A percentile compares a stretch with the other conserved stretches of the same genome.
Conservation (phyloP, 2,888 invertebrate genomes). For the Panopea generosa region DNA sequence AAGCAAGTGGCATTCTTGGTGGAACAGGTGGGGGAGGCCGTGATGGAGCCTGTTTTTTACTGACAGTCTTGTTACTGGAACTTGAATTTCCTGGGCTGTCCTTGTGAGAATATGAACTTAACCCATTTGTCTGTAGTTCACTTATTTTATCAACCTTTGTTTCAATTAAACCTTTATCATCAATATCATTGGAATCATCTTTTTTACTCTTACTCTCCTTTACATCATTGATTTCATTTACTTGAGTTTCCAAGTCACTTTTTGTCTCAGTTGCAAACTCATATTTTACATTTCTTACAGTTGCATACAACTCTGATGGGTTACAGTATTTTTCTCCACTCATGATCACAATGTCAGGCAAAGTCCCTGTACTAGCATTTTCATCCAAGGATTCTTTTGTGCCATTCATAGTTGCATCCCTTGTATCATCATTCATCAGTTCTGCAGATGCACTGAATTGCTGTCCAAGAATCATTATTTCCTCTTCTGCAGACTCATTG, state of each 20-base stretch:
- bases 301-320: conserved; percentile 46
- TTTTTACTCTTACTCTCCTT: too few relatives aligned
- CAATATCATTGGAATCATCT: too few relatives aligned
- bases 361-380: too few relatives aligned
- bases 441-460: background rate
- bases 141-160: background rate
- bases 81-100: background rate
- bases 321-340: conserved; percentile 5
- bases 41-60: too few relatives aligned
- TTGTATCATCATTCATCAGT: background rate
- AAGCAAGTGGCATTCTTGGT: conserved; percentile 31
- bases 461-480: background rate
- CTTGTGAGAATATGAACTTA: background rate
- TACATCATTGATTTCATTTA: background rate
- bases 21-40: conserved; percentile 39
- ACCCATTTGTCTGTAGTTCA: background rate
- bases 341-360: conserved; percentile 22
- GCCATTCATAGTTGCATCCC: background rate
- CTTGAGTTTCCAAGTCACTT: conserved; percentile 4
- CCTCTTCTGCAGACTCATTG: background rate
- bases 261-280: background rate
- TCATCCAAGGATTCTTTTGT: background rate
- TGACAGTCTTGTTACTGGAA: background rate
- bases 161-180: background rate
- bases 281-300: conserved; percentile 43